phyloP scores from a whole-genome alignment of 2,113 vertebrate genomes.

The Arvicanthis niloticus region DNA sequence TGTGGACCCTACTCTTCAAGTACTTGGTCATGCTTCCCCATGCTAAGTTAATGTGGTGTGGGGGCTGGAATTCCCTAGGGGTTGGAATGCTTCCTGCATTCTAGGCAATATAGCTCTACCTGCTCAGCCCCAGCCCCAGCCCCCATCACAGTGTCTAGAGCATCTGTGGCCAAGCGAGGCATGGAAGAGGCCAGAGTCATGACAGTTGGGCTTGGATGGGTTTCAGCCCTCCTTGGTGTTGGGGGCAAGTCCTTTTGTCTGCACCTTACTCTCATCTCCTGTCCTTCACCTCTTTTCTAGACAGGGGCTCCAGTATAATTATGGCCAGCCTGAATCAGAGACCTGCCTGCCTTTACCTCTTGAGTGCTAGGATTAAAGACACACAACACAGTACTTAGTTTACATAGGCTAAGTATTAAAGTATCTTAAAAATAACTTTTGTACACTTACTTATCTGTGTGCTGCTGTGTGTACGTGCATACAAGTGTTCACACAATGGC shows the following conservation, averaged over 20 bases:
- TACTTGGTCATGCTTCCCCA: not conserved
- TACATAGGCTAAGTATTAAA: not conserved
- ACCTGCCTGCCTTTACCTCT: not conserved
- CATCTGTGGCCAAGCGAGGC: not conserved
- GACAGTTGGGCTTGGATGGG: not conserved
- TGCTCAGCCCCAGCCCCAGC: not conserved
- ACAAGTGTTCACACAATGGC: not conserved
- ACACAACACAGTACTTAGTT: not conserved
- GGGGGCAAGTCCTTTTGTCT: not conserved
- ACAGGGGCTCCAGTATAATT: not conserved
- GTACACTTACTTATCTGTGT: no score
- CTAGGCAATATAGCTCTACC: not conserved
- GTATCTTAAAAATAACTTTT: not conserved
- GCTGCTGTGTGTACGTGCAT: not conserved
- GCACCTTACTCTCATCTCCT: no score
- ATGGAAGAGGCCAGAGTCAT: not conserved
- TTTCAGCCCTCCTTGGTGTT: not conserved
- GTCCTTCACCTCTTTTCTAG: not conserved
- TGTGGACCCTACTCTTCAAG: no score
- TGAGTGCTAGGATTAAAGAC: not conserved
- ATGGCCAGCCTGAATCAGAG: not conserved
- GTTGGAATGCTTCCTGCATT: not conserved
- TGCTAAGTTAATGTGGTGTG: not conserved
- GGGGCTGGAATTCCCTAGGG: not conserved
- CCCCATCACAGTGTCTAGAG: not conserved